phyloP scores from a whole-genome alignment of 2,888 invertebrate species.

The Rhogogaster chlorosoma region DNA sequence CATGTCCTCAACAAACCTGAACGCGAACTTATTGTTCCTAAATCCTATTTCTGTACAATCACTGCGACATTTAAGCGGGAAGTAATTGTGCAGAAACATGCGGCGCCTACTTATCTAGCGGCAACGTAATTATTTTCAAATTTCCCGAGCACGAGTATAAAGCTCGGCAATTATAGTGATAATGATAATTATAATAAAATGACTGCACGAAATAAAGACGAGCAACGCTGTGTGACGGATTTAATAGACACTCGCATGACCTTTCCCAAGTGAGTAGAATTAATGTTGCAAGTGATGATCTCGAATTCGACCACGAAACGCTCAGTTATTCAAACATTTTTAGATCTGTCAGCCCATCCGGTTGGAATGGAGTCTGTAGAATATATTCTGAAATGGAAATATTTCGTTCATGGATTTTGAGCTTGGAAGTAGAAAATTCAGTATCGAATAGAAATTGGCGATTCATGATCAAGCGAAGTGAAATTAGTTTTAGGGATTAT shows the following conservation, averaged over 20 bases:
- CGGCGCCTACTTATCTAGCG: background rate
- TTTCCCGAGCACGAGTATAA: background rate
- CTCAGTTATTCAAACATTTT: no score
- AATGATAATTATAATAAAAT: background rate
- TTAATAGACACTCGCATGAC: no score
- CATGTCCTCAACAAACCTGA: background rate
- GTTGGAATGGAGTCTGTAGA: no score
- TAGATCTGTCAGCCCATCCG: no score
- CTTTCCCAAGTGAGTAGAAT: no score
- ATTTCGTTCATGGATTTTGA: no score
- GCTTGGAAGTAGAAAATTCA: no score
- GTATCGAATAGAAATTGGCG: no score
- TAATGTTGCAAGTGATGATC: no score
- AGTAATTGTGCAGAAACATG: background rate
- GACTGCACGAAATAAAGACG: background rate
- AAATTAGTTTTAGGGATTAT: background rate
- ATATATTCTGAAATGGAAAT: no score
- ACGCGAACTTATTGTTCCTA: background rate
- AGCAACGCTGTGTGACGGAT: background rate
- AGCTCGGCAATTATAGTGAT: background rate
- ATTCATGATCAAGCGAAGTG: no score
- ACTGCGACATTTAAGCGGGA: background rate
- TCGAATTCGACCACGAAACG: no score
- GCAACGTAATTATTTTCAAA: slow-evolving; percentile 1
- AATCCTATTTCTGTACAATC: background rate